Evolutionary conservation across 2,113 vertebrate genomes (phyloP).

Genomic region (Cynopterus brachyotis): DNA sequence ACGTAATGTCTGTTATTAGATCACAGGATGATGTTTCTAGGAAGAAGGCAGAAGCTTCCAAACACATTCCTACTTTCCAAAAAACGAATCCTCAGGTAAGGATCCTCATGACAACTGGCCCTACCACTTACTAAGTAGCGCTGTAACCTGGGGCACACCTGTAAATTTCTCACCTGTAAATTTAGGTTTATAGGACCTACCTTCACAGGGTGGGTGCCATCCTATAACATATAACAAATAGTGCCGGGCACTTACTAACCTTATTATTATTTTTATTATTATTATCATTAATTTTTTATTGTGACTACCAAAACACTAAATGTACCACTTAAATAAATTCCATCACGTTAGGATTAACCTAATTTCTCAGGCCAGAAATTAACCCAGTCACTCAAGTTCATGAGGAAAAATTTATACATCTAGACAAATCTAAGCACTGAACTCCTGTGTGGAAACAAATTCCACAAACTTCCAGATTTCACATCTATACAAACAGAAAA

Average conservation of each 20-base stretch:
- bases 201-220: neutral
- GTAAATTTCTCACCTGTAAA: constrained; percentile 1
- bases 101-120: neutral
- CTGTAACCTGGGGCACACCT: neutral
- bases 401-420: neutral
- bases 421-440: neutral
- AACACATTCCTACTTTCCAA: neutral
- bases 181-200: neutral
- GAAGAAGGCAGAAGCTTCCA: neutral
- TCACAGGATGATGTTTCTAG: neutral
- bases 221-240: neutral
- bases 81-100: neutral
- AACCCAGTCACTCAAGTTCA: neutral
- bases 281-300: constrained; percentile 18
- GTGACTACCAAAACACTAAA: neutral
- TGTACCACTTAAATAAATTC: neutral
- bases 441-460: neutral
- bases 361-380: constrained; percentile 51
- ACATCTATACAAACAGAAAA: neutral
- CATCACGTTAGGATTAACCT: constrained; percentile 30
- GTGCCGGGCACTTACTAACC: neutral
- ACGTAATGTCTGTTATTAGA: constrained; percentile 45
- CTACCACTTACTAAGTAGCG: no score
- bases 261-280: neutral
- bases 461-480: neutral